Percentiles rank a stretch among this genome's conserved stretches.
phyloP scores from a whole-genome alignment of 2,797 vertebrate species.

The Ptychobarbus kaznakovi region DNA sequence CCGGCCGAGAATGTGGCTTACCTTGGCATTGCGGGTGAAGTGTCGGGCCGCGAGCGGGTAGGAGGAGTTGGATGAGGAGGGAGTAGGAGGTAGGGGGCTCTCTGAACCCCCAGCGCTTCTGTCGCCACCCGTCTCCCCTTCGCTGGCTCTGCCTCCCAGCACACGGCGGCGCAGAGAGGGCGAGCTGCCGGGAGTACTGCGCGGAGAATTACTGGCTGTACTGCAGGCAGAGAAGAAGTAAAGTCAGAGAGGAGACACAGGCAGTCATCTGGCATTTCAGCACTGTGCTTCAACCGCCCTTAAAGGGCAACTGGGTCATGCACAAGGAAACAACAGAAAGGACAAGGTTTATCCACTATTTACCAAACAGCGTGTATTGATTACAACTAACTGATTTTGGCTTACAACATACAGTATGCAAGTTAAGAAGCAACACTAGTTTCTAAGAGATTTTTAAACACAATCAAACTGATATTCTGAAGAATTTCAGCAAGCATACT shows the following conservation, averaged over 20 bases:
- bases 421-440: not conserved
- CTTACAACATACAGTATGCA: not conserved
- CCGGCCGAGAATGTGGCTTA: slow-evolving; percentile 49
- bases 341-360: not conserved
- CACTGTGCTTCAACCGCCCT: not conserved
- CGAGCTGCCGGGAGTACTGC: slow-evolving; percentile 89
- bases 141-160: slow-evolving; percentile 79
- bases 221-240: slow-evolving; percentile 66
- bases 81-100: slow-evolving; percentile 73
- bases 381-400: not conserved
- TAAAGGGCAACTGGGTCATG: not conserved
- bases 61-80: slow-evolving; percentile 78
- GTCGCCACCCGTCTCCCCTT: slow-evolving; percentile 74
- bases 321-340: not conserved
- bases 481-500: not conserved
- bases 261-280: not conserved
- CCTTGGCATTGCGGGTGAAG: slow-evolving; percentile 90
- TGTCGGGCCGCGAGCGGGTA: slow-evolving; percentile 85
- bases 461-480: not conserved
- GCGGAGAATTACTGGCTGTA: slow-evolving; percentile 89
- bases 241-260: slow-evolving; percentile 1
- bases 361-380: slow-evolving; percentile 12
- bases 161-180: slow-evolving; percentile 87
- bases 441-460: not conserved
- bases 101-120: slow-evolving; percentile 67